A percentile compares a stretch with the other conserved stretches of the same genome.
Evolutionary conservation across 2,797 vertebrate genomes (phyloP).

Genomic region (Syndactyla subalaris): DNA sequence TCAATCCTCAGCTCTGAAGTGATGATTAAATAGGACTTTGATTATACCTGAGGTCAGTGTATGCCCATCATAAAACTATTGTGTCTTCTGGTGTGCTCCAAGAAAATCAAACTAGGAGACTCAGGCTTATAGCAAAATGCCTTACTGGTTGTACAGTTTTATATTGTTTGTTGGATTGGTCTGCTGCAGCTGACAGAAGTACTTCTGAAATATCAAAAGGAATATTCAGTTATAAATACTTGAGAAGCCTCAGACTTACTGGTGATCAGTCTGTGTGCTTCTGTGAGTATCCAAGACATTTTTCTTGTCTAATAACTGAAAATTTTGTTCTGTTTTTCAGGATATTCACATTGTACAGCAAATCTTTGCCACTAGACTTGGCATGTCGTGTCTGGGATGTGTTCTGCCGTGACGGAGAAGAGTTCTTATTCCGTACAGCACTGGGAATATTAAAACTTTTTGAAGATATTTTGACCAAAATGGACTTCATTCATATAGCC

Average conservation of each 20-base stretch:
- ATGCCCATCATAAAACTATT: neutral
- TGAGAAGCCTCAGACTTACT: neutral
- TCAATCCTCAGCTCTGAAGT: neutral
- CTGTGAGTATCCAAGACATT: neutral
- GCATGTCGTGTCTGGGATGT: conserved; percentile 97
- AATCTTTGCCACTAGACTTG: conserved; percentile 92
- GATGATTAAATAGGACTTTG: neutral
- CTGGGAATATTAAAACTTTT: conserved; percentile 90
- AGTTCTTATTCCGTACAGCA: conserved; percentile 92
- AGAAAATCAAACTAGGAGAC: neutral
- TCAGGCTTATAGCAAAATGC: neutral
- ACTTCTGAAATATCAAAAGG: neutral
- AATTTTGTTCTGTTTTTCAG: conserved; percentile 63
- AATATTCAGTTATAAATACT: neutral
- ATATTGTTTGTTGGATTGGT: neutral
- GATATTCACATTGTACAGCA: conserved; percentile 97
- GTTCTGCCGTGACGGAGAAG: conserved; percentile 95
- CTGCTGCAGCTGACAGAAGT: neutral
- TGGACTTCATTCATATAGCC: conserved; percentile 98
- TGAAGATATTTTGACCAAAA: conserved; percentile 91
- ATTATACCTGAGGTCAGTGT: neutral
- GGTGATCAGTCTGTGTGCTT: neutral
- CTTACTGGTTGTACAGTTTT: neutral
- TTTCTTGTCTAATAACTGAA: neutral
- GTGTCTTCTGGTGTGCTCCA: neutral